These are phyloP conservation scores for Andrena bicolor DNA, from an alignment of 2,888 invertebrate genomes.

Conservation along the genomic window DNA sequence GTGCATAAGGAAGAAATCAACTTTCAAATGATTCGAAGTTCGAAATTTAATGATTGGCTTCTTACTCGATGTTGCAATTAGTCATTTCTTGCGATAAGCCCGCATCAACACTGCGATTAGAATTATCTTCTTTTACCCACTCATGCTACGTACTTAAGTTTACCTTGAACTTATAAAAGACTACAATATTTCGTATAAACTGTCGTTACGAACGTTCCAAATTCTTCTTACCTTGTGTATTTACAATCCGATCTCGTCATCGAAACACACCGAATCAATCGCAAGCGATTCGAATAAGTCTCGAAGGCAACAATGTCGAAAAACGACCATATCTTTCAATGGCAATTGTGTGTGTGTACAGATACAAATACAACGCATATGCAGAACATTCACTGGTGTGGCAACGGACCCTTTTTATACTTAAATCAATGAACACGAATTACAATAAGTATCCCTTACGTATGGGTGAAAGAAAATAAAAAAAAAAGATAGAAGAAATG, in stretches of 20 bases:
- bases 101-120: no score
- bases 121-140: no score
- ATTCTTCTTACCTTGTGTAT: background rate
- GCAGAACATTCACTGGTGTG: constrained; percentile 19
- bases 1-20: no score
- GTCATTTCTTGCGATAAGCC: no score
- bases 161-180: no score
- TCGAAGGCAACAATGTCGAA: constrained; percentile 13
- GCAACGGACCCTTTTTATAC: constrained; percentile 6
- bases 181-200: no score
- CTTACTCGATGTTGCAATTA: no score
- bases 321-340: constrained; percentile 47
- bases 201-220: no score
- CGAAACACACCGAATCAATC: background rate
- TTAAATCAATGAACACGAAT: constrained; percentile 32
- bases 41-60: no score
- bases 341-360: constrained; percentile 33
- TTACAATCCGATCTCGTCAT: background rate
- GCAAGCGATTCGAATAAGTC: background rate
- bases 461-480: constrained; percentile 27
- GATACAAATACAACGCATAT: constrained; percentile 46
- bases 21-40: no score
- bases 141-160: no score
- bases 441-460: constrained; percentile 13
- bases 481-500: constrained; percentile 18